A percentile compares a stretch with the other conserved stretches of the same genome.
Conservation (phyloP, 2,797 vertebrate species). For the Thalassophryne amazonica region DNA sequence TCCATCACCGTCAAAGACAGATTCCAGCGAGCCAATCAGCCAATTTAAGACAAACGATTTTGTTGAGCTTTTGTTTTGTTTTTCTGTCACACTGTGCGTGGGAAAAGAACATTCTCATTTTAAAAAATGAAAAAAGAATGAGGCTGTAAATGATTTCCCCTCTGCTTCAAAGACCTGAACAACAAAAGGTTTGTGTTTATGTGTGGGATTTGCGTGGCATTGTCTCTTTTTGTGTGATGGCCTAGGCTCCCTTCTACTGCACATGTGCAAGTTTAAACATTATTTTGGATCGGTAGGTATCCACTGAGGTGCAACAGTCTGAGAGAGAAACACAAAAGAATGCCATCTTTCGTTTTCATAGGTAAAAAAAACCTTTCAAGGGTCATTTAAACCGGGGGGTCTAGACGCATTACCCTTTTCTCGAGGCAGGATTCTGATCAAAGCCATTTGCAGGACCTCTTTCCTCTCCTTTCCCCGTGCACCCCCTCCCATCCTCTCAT, state of each 20-base stretch:
- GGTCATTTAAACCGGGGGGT: constrained; percentile 57
- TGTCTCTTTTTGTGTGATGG: constrained; percentile 44
- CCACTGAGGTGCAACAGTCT: constrained; percentile 17
- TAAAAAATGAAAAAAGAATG: constrained; percentile 54
- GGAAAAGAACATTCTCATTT: constrained; percentile 72
- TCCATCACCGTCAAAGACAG: constrained; percentile 60
- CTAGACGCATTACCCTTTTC: constrained; percentile 42
- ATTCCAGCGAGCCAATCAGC: constrained; percentile 73
- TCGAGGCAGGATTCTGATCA: constrained; percentile 65
- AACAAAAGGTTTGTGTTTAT: constrained; percentile 69
- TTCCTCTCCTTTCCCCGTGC: constrained; percentile 33
- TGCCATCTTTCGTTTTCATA: constrained; percentile 44
- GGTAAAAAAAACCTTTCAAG: constrained; percentile 60
- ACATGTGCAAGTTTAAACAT: constrained; percentile 41
- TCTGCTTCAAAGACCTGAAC: constrained; percentile 65
- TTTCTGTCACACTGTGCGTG: constrained; percentile 75
- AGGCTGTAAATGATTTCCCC: constrained; percentile 72
- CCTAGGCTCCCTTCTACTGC: constrained; percentile 43
- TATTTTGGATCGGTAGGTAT: constrained; percentile 24
- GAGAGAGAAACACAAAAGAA: constrained; percentile 34
- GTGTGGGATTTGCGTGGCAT: constrained; percentile 41
- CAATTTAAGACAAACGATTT: constrained; percentile 75
- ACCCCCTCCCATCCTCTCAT: constrained; percentile 25
- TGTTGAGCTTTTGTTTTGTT: constrained; percentile 63
- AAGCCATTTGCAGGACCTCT: constrained; percentile 52